phyloP scores from a whole-genome alignment of 2,888 invertebrate genomes.

The Nomada hirtipes region DNA sequence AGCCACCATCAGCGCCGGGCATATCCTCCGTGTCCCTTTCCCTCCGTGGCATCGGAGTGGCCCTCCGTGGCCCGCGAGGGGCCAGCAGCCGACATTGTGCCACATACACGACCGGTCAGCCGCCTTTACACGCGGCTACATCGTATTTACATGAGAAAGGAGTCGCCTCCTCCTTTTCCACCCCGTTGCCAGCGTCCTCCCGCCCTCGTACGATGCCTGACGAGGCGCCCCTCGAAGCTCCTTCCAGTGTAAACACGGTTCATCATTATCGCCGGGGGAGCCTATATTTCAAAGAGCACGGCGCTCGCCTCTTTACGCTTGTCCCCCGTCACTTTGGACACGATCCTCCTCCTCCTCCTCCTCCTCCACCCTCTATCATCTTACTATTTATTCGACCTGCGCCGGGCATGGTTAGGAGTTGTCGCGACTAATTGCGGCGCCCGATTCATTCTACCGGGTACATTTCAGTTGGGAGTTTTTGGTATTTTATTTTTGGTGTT shows the following conservation, averaged over 20 bases:
- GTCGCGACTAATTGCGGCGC: slow-evolving; percentile 27
- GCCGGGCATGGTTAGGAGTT: neutral
- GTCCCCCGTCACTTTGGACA: slow-evolving; percentile 68
- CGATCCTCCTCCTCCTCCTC: slow-evolving; percentile 37
- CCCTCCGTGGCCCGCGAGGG: slow-evolving; percentile 61
- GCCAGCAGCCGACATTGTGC: slow-evolving; percentile 79
- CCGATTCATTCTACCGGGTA: neutral
- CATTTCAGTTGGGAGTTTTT: neutral
- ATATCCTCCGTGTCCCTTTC: slow-evolving; percentile 44
- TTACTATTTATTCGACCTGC: slow-evolving; percentile 42
- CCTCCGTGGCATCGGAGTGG: neutral
- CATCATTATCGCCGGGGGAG: slow-evolving; percentile 82
- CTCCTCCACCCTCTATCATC: neutral
- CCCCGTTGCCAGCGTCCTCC: slow-evolving; percentile 46
- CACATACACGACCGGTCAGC: slow-evolving; percentile 79
- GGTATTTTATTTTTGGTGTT: no score
- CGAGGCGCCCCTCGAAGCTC: slow-evolving; percentile 73
- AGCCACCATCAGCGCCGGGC: slow-evolving; percentile 45
- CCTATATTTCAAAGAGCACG: slow-evolving; percentile 75
- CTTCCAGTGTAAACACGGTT: slow-evolving; percentile 81
- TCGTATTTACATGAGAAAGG: slow-evolving; percentile 84
- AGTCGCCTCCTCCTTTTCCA: slow-evolving; percentile 74
- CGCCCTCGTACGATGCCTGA: slow-evolving; percentile 60
- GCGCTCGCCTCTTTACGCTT: slow-evolving; percentile 67
- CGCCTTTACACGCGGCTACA: slow-evolving; percentile 83